Evolutionary conservation across 64 coral and sea anemone species (phyloP), one percentile per base, ranked within the genome.

Genomic region (Astreopora myriophthalma): DNA sequence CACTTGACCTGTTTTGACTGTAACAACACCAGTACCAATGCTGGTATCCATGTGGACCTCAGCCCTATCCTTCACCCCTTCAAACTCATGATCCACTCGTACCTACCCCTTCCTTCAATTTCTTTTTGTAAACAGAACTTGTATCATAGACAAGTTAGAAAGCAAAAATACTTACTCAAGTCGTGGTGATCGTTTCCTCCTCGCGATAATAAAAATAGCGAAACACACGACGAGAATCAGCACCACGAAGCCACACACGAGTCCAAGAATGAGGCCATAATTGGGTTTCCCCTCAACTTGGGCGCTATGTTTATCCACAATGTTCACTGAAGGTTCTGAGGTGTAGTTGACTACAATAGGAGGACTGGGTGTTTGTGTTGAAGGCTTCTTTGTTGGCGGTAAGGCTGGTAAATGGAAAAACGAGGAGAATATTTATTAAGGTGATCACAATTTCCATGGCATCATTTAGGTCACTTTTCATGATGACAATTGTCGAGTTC

Each of bases 81-180:
- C n/a, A n/a, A n/a, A n/a, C n/a, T n/a, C n/a, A n/a, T n/a, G n/a
- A n/a, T n/a, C n/a, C n/a, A n/a, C n/a, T n/a, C n/a, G n/a, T n/a
- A n/a, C n/a, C n/a, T n/a, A n/a, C n/a, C n/a, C n/a, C n/a, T n/a
- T n/a, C n/a, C n/a, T n/a, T n/a, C n/a, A n/a, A n/a, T n/a, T n/a
- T n/a, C n/a, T n/a, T n/a, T n/a, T n/a, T n/a, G n/a, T n/a, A n/a
- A n/a, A n/a, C n/a, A n/a, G n/a, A n/a, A n/a, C n/a, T n/a, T n/a
- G n/a, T n/a, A n/a, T n/a, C n/a, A n/a, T n/a, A n/a, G n/a, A n/a
- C n/a, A n/a, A n/a, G n/a, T n/a, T n/a, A n/a, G n/a, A n/a, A n/a
- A 68, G 3, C 26, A 46, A 19, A 70, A 61, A 44, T 9, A 97
- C 95, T 97, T 90, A 97, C 95, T 97, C 72, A 11, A 97, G 92